phyloP scores from a whole-genome alignment of 2,888 invertebrate genomes.

The Eupithecia pulchellata region DNA sequence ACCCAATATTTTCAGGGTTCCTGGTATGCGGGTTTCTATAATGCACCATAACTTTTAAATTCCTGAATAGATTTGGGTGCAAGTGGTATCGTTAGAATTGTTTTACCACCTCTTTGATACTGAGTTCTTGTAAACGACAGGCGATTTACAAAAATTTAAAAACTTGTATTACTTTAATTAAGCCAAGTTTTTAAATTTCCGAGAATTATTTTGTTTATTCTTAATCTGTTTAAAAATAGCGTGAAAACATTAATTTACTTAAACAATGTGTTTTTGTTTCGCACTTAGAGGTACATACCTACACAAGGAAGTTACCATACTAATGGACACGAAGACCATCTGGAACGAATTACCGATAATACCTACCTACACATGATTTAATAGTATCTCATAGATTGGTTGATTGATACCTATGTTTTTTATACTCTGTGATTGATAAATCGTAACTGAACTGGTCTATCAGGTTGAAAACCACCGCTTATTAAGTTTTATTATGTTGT shows the following conservation, averaged over 20 bases:
- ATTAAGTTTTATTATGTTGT: constrained; percentile 4
- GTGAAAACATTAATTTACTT: no score
- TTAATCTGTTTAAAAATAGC: no score
- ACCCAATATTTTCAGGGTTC: not conserved
- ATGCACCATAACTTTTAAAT: not conserved
- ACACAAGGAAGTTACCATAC: constrained; percentile 8
- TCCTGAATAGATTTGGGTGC: not conserved
- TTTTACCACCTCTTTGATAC: no score
- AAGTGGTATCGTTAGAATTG: not conserved
- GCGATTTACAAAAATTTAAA: no score
- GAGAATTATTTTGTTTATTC: no score
- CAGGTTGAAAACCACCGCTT: not conserved
- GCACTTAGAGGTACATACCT: not conserved
- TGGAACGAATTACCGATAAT: not conserved
- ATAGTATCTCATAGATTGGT: not conserved
- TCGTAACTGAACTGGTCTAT: constrained; percentile 1
- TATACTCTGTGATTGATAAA: not conserved
- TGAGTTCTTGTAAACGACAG: no score
- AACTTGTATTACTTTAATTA: no score
- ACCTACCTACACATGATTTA: not conserved
- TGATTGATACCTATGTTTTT: not conserved
- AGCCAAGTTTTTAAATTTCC: no score
- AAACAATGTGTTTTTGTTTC: not conserved
- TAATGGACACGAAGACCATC: not conserved
- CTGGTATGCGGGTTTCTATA: not conserved